Evolutionary conservation across 2,797 vertebrate species (phyloP).

Genomic region (Mormyrops boulengeri): DNA sequence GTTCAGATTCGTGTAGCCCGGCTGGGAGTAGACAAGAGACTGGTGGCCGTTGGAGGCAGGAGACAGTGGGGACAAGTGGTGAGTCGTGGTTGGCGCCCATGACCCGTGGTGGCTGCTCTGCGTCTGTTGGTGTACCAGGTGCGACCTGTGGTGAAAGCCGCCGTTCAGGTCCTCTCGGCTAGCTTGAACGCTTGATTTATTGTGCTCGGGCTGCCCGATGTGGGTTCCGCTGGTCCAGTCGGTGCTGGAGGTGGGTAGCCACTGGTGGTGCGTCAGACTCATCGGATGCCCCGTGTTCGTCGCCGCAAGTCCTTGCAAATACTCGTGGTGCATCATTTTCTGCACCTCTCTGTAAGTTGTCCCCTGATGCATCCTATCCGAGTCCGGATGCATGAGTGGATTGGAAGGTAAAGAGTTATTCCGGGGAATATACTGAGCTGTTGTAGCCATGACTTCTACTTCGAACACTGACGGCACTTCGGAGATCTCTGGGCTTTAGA

Average conservation of each 20-base stretch:
- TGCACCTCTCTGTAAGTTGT: slow-evolving; percentile 96
- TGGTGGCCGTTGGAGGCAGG: slow-evolving; percentile 81
- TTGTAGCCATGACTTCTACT: slow-evolving; percentile 90
- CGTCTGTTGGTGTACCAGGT: slow-evolving; percentile 86
- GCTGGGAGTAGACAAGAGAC: slow-evolving; percentile 88
- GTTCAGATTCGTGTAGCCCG: slow-evolving; percentile 82
- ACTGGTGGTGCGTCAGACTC: slow-evolving; percentile 92
- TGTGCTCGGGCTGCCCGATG: slow-evolving; percentile 73
- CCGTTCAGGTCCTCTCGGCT: slow-evolving; percentile 75
- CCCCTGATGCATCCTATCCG: slow-evolving; percentile 88
- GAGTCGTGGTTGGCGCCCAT: slow-evolving; percentile 80
- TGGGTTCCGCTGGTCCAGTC: slow-evolving; percentile 81
- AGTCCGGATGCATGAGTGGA: slow-evolving; percentile 90
- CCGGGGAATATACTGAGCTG: slow-evolving; percentile 91
- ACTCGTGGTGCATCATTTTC: slow-evolving; percentile 99
- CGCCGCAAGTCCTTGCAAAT: slow-evolving; percentile 84
- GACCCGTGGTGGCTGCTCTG: slow-evolving; percentile 72
- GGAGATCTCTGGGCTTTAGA: slow-evolving; percentile 85
- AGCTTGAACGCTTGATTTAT: slow-evolving; percentile 67
- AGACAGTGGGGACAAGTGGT: slow-evolving; percentile 88
- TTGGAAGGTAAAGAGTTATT: slow-evolving; percentile 82
- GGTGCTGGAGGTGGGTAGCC: slow-evolving; percentile 84
- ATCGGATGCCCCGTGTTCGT: slow-evolving; percentile 90
- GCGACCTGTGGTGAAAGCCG: slow-evolving; percentile 83
- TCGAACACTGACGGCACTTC: slow-evolving; percentile 74